phyloP scores from a whole-genome alignment of 2,113 vertebrate species.

The Pangasianodon hypophthalmus region DNA sequence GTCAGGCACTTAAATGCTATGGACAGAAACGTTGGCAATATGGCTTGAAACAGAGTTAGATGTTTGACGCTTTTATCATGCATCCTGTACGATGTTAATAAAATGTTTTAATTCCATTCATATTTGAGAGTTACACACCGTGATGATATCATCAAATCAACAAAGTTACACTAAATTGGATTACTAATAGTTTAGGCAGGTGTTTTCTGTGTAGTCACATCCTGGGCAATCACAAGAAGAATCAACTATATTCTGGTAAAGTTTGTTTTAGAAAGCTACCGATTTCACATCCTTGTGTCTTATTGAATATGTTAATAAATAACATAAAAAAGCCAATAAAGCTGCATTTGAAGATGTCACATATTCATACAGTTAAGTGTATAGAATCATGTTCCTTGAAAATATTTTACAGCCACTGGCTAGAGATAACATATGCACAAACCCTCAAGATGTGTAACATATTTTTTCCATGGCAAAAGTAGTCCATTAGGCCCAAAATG shows the following conservation, averaged over 20 bases:
- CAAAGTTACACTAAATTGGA: neutral
- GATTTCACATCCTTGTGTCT: neutral
- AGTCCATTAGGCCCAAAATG: conserved; percentile 6
- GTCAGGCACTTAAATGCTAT: neutral
- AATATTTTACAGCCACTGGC: neutral
- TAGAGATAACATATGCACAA: conserved; percentile 19
- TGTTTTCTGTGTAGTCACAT: neutral
- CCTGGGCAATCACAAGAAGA: neutral
- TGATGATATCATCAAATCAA: neutral
- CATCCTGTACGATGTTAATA: neutral
- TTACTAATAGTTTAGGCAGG: neutral
- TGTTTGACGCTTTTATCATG: neutral
- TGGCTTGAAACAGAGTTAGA: neutral
- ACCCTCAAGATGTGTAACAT: conserved; percentile 22
- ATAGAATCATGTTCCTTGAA: neutral
- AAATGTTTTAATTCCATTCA: neutral
- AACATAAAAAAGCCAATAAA: neutral
- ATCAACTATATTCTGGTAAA: neutral
- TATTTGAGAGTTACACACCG: neutral
- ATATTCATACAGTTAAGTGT: too few relatives aligned
- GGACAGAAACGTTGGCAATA: neutral
- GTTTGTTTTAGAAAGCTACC: neutral
- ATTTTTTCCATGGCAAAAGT: conserved; percentile 40
- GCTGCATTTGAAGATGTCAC: neutral
- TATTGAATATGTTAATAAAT: neutral